These are phyloP conservation scores for Semaprochilodus insignis DNA, from an alignment of 2,797 vertebrate species.

Conservation along the genomic window DNA sequence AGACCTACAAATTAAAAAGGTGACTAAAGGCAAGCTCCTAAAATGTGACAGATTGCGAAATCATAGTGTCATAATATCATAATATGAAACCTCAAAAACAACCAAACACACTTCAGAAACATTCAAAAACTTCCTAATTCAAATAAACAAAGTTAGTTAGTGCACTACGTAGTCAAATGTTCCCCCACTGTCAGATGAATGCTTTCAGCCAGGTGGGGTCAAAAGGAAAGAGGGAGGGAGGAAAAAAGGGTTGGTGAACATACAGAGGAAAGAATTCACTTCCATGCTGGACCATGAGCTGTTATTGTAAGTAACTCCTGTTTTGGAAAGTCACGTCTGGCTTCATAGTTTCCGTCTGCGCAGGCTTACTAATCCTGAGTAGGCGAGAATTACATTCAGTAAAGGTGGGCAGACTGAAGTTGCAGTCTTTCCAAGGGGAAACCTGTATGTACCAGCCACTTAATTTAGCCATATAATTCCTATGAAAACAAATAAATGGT, in stretches of 20 bases:
- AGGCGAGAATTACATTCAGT: conserved; percentile 5
- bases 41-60: neutral
- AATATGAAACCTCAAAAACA: neutral
- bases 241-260: conserved; percentile 21
- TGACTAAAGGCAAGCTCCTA: neutral
- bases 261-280: conserved; percentile 49
- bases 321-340: conserved; percentile 53
- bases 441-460: neutral
- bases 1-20: neutral
- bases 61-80: neutral
- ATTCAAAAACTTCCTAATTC: neutral
- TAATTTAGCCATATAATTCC: neutral
- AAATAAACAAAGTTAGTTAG: conserved; percentile 26
- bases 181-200: conserved; percentile 32
- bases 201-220: conserved; percentile 39
- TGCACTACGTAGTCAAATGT: conserved; percentile 29
- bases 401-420: neutral
- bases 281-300: conserved; percentile 35
- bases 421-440: neutral
- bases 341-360: conserved; percentile 45
- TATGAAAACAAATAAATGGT: too few species aligned
- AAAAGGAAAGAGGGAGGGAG: conserved; percentile 14
- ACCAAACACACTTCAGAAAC: conserved; percentile 20
- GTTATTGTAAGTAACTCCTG: conserved; percentile 39
- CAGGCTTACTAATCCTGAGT: conserved; percentile 8